Evolutionary conservation across 2,113 vertebrate genomes (phyloP).

Genomic region (Actenoides hombroni): DNA sequence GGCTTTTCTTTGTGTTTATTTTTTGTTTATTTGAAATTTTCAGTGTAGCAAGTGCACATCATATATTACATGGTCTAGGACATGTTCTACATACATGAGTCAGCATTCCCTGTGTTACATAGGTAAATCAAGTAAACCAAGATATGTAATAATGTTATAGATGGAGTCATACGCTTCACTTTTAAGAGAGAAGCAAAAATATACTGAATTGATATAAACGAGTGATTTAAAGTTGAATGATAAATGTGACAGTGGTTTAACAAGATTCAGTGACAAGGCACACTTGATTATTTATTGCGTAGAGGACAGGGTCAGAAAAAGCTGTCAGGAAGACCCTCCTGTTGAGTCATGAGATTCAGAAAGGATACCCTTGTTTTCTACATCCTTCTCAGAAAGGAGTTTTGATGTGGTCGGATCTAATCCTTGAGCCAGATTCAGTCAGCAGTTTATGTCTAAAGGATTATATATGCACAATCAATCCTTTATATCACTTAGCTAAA

Average conservation of each 20-base stretch:
- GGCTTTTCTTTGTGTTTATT: neutral
- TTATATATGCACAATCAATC: neutral
- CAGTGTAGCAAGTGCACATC: neutral
- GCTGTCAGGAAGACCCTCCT: neutral
- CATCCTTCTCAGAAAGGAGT: neutral
- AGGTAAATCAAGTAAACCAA: neutral
- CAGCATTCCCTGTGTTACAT: neutral
- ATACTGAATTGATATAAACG: neutral
- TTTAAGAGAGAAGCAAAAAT: neutral
- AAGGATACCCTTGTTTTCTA: neutral
- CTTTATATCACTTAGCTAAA: neutral
- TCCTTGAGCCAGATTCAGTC: neutral
- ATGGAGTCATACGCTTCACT: neutral
- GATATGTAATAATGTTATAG: neutral
- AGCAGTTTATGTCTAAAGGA: neutral
- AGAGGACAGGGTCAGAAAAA: neutral
- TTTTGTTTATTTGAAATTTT: neutral
- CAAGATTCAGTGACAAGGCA: neutral
- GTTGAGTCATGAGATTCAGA: neutral
- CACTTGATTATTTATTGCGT: neutral
- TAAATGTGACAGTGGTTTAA: neutral
- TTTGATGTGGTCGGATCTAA: neutral
- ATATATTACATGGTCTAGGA: neutral
- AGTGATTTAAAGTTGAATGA: neutral
- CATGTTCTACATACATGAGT: neutral